Evolutionary conservation across 1,140 invertebrate species (phyloP), one percentile per base, ranked within the genome.

Genomic region (Aphaenogaster rudis): DNA sequence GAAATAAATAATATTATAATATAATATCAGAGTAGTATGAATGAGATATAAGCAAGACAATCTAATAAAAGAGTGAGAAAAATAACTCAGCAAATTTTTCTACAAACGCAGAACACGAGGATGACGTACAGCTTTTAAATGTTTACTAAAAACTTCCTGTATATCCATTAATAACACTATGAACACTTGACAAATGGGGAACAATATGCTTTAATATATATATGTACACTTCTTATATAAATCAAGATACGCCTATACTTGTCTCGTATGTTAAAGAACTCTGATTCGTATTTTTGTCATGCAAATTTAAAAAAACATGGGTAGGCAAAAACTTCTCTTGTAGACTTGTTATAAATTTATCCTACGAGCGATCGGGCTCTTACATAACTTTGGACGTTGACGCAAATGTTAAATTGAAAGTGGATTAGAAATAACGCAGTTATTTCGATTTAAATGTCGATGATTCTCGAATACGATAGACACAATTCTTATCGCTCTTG

Each of bases 141-240:
- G 42, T 86, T 0, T 57, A 79, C 63, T 57, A 72, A 63, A 89
- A 84, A 81, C 61, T 74, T 54, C 33, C 9, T 28, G n/a, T 78
- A 48, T 76, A 81, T 8, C 1, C 50, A 50, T 52, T 48, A 76
- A 90, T 57, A 85, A 45, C 48, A 66, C 13, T 80, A 64, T 36
- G 85, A 66, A 63, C 54, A 71, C 21, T 90, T 88, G 89, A 91
- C 89, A 90, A 87, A 63, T 48, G 77, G 81, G 90, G 86, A 91
- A 89, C 88, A 45, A 86, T 88, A 86, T 88, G 69, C 64, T 88
- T 63, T 88, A 45, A 66, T 61, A 28, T 82, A 76, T 91, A 87
- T 91, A 91, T 89, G 79, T 91, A 91, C 86, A 91, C 69, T 86
- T 76, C 45, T 64, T 85, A 91, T 91, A 74, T 88, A 88, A 89